Evolutionary conservation across 2,797 vertebrate genomes (phyloP), one percentile per base, ranked within the genome.

Genomic region (Lophotriccus pileatus): DNA sequence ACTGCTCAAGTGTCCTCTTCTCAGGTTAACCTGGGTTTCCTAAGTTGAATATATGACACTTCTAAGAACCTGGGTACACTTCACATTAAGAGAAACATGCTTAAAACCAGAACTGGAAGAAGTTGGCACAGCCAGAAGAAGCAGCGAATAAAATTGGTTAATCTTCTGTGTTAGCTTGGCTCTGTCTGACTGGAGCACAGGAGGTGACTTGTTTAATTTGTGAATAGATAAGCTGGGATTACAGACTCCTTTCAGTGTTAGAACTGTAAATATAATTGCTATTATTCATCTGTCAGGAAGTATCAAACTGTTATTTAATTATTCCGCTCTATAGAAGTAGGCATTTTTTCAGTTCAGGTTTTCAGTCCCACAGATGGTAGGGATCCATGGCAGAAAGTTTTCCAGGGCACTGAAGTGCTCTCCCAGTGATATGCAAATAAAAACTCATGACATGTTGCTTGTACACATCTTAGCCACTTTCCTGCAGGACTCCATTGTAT

Each of bases 201-300:
- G 50, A 92, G 50, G 36, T 73, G 34, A 84, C 88, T 66, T 81
- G 12, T 46, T 84, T 87, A 6, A 52, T 37, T 90, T 0, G 0
- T 90, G 73, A 85, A 55, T 36, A 78, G 50, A 75, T 86, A 66
- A 94, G 84, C 37, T 79, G 60, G 52, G 77, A 39, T 84, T 94
- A 50, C 55, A 90, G 79, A 47, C 52, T 86, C 37, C 63, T 96
- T 91, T 89, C 66, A 58, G 73, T 58, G 49, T 63, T 86, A 63
- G 28, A 89, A 69, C 62, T 94, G 68, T 81, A 91, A 88, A 78
- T 91, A 86, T 70, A 55, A 63, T 66, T 59, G 73, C 84, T 78
- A 16, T 73, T 78, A 84, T 82, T 91, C 17, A 49, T 81, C 67
- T 78, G 39, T 79, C 87, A 76, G 58, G 76, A 87, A 81, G 55